Conservation (phyloP, 2,113 vertebrate genomes). For the Malaclemys terrapin region DNA sequence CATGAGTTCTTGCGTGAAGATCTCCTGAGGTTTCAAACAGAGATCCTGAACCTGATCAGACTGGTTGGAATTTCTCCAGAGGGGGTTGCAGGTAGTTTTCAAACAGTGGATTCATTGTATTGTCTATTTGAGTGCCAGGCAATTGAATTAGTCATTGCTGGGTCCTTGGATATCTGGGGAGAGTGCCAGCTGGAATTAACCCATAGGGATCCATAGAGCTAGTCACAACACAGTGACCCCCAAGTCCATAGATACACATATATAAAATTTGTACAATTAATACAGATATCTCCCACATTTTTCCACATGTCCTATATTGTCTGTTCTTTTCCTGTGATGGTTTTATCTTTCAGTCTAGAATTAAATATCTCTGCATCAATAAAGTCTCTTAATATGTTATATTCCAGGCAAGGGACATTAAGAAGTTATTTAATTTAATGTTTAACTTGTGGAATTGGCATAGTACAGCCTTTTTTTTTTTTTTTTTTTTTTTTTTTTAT, state of each 20-base stretch:
- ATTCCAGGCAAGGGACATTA: not conserved
- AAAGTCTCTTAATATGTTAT: not conserved
- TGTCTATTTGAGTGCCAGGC: not conserved
- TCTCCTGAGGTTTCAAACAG: too few relatives aligned
- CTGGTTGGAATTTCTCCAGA: not conserved
- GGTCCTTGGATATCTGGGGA: not conserved
- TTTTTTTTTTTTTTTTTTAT: not conserved
- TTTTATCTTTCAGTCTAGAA: slow-evolving; percentile 11
- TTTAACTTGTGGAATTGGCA: not conserved
- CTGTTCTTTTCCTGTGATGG: not conserved
- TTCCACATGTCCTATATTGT: not conserved
- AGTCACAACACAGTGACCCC: not conserved
- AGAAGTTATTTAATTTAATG: not conserved
- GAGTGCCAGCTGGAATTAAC: not conserved
- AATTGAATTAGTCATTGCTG: not conserved
- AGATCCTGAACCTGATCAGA: not conserved
- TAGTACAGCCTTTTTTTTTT: not conserved
- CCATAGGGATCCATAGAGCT: not conserved
- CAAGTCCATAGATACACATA: not conserved
- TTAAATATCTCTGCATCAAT: not conserved
- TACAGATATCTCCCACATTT: not conserved
- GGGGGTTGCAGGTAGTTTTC: not conserved
- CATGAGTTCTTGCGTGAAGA: not conserved
- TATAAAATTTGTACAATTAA: not conserved
- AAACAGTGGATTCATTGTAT: not conserved